These are phyloP conservation scores for Falcaria lacertinaria DNA, from an alignment of 2,888 invertebrate genomes.

Conservation along the genomic window DNA sequence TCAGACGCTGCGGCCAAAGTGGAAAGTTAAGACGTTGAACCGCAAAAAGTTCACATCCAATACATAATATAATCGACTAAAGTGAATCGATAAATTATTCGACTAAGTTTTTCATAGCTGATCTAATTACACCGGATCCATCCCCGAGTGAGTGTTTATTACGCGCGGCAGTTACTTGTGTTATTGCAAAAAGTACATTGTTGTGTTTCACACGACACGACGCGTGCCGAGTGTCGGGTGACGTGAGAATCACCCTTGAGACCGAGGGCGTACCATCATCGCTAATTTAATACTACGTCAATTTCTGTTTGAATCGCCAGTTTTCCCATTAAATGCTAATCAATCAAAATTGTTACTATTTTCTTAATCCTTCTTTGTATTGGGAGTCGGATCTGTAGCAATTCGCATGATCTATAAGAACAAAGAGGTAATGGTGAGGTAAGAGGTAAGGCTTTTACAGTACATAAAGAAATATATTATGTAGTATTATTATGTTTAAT, in stretches of 20 bases:
- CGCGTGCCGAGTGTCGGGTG: conserved; percentile 24
- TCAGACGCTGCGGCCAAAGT: neutral
- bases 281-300: conserved; percentile 1
- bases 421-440: too few relatives aligned
- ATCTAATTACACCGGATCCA: neutral
- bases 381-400: too few relatives aligned
- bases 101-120: neutral
- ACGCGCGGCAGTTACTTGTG: neutral
- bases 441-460: too few relatives aligned
- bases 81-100: too few relatives aligned
- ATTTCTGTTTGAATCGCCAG: neutral
- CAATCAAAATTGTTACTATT: neutral
- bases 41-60: too few relatives aligned
- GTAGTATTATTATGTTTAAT: too few relatives aligned
- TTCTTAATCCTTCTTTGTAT: neutral
- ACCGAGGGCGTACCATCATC: neutral
- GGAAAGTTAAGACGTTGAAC: too few relatives aligned
- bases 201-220: conserved; percentile 5
- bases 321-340: neutral
- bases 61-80: too few relatives aligned
- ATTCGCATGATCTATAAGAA: too few relatives aligned
- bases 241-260: conserved; percentile 16
- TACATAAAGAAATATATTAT: too few relatives aligned
- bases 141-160: neutral
- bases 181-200: conserved; percentile 1